Conservation (phyloP, 2,113 vertebrate genomes). For the Strix uralensis region DNA sequence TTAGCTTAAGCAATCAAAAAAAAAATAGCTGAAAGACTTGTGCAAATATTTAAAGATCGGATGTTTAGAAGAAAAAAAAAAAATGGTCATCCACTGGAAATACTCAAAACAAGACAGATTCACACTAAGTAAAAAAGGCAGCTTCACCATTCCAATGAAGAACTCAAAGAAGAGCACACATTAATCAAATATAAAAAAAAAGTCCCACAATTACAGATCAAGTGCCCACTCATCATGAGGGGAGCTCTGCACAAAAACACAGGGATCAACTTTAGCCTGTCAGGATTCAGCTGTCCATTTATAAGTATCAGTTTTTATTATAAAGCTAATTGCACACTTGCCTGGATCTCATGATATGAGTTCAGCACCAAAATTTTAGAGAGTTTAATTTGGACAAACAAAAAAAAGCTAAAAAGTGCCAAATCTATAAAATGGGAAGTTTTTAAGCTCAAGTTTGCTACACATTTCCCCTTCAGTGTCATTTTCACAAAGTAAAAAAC, state of each 20-base stretch:
- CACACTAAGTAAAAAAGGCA: not conserved
- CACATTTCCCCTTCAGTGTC: not conserved
- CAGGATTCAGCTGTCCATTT: not conserved
- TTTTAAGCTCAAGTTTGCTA: fast-evolving
- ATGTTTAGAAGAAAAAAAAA: not conserved
- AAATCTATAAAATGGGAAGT: too few relatives aligned
- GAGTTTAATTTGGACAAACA: too few relatives aligned
- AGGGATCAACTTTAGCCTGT: too few relatives aligned
- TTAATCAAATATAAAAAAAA: too few relatives aligned
- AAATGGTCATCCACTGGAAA: not conserved
- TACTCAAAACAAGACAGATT: not conserved
- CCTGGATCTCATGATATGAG: not conserved
- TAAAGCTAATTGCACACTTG: not conserved
- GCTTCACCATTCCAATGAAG: not conserved
- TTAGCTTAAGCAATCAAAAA: not conserved
- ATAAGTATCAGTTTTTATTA: fast-evolving
- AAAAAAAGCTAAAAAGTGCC: too few relatives aligned
- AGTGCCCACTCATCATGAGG: fast-evolving
- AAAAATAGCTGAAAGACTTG: not conserved
- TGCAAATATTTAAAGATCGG: not conserved
- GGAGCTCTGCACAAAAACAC: not conserved
- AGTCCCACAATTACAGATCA: fast-evolving
- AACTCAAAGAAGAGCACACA: not conserved
- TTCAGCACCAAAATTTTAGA: not conserved
- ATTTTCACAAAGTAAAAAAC: not conserved